Base-by-base conservation (phyloP, 2,113 vertebrate species). In the Lanius ludovicianus region DNA sequence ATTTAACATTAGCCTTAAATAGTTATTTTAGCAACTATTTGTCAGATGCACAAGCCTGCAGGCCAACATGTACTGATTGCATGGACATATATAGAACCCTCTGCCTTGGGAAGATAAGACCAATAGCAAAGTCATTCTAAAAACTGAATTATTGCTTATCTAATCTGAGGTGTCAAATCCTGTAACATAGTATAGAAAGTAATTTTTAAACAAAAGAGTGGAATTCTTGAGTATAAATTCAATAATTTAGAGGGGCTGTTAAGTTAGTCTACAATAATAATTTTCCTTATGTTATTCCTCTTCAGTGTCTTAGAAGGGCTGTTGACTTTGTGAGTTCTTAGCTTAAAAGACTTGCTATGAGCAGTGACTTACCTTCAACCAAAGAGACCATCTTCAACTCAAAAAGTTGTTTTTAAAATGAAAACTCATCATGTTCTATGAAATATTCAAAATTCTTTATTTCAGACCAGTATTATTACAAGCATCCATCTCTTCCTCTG, bases 401-500 rank as follows among this genome's bases (percentile, higher is more conserved):
- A 6, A 67, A 37, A 85, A 70, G 13, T 44, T 59, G 28, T 5
- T 60, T 63, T 81, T 56, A 44, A 44, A 90, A 96, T 60, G 47
- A 96, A 90, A 95, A 95, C 77, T 62, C 75, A 65, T 42, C 2
- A 49, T 59, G 44, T 41, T 79, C n/a, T 90, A 90, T 9, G 19
- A 95, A 95, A 87, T 79, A 87, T 9, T 83, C 25, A 90, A 74
- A 83, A 59, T 47, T 37, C 24, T 96, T 96, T 96, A 95, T 96
- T 97, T 90, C 71, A 71, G 56, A 31, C 25, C 59, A 67, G 33
- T 67, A 75, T 46, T 75, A 31, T 80, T 93, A 92, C 83, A 96
- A 74, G 56, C 50, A 69, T 59, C 33, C 67, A 91, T 3, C 39
- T 79, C 74, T 39, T 91, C 59, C 63, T 94, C 67, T 1, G 3